phyloP scores from a whole-genome alignment of 2,797 vertebrate genomes.

The Lutjanus campechanus region DNA sequence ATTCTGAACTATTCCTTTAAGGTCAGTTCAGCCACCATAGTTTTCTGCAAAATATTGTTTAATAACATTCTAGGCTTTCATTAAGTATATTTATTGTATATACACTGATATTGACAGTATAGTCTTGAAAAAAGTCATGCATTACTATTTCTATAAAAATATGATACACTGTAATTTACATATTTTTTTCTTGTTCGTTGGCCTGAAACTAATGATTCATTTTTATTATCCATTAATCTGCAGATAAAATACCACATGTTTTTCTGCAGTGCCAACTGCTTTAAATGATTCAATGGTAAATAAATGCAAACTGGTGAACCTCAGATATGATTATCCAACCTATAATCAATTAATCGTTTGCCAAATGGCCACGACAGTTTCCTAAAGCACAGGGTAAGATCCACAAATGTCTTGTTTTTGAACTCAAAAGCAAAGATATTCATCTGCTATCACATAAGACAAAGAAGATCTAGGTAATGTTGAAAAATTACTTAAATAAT shows the following conservation, averaged over 20 bases:
- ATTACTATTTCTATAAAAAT: slow-evolving; percentile 8
- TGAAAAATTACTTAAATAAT: not conserved
- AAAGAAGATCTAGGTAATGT: not conserved
- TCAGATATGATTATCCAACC: not conserved
- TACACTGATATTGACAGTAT: not conserved
- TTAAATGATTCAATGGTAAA: not conserved
- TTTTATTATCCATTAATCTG: slow-evolving; percentile 13
- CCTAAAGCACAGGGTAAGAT: not conserved
- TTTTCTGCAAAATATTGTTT: not conserved
- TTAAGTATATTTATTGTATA: not conserved
- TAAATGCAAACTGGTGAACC: slow-evolving; percentile 7
- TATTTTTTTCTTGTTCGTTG: not conserved
- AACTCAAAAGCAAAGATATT: not conserved
- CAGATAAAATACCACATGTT: slow-evolving; percentile 8
- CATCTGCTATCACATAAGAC: not conserved
- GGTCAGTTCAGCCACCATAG: not conserved
- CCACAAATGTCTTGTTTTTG: not conserved
- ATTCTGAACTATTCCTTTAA: too few species aligned
- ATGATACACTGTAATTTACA: not conserved
- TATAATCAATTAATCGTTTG: not conserved
- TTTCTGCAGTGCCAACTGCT: not conserved
- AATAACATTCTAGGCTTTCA: not conserved
- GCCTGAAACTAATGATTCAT: not conserved
- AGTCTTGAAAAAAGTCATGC: not conserved
- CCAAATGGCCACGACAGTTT: not conserved